These are phyloP conservation scores for Dinomys branickii DNA, from an alignment of 2,113 vertebrate genomes.

Conservation along the genomic window DNA sequence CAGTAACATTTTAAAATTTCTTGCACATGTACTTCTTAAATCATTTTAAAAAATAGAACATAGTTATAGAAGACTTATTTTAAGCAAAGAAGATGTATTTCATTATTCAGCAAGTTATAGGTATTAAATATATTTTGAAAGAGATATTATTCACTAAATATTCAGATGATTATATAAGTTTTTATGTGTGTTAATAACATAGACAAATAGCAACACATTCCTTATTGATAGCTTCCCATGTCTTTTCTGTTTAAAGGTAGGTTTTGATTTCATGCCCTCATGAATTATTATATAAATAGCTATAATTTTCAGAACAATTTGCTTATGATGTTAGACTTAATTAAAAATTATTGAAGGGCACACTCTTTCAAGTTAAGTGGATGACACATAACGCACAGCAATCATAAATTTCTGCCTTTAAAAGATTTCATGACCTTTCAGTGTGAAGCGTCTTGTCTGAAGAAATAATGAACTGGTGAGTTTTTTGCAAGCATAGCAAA, in stretches of 20 bases:
- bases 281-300: constrained; percentile 50
- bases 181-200: constrained; percentile 28
- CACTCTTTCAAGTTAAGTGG: constrained; percentile 48
- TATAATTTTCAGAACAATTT: neutral
- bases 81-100: constrained; percentile 1
- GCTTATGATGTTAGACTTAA: constrained; percentile 28
- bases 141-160: neutral
- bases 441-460: constrained; percentile 39
- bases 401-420: constrained; percentile 39
- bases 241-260: constrained; percentile 22
- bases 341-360: constrained; percentile 62
- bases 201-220: neutral
- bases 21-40: neutral
- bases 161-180: neutral
- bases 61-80: constrained; percentile 2
- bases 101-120: neutral
- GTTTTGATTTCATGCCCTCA: constrained; percentile 18
- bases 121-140: neutral
- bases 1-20: neutral
- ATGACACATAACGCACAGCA: constrained; percentile 57
- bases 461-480: constrained; percentile 54
- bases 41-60: neutral
- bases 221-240: neutral
- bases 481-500: constrained; percentile 72
- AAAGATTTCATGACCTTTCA: constrained; percentile 66